phyloP scores from a whole-genome alignment of 2,113 vertebrate genomes.

The Plecotus auritus region DNA sequence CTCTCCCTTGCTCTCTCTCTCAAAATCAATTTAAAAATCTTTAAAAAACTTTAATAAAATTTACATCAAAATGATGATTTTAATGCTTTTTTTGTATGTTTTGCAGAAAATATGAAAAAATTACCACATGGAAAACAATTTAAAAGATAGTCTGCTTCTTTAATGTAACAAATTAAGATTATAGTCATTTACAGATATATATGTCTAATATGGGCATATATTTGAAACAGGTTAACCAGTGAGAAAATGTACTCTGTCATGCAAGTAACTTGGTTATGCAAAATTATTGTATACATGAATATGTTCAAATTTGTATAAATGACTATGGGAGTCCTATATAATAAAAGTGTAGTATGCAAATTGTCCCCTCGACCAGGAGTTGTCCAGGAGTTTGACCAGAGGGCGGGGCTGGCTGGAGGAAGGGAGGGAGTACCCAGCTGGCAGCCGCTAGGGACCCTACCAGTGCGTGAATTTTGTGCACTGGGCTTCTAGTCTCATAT shows the following conservation, averaged over 20 bases:
- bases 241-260: neutral
- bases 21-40: neutral
- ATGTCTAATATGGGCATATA: neutral
- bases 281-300: neutral
- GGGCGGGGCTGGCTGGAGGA: no score
- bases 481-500: neutral
- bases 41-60: neutral
- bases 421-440: no score
- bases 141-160: neutral
- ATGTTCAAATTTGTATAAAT: neutral
- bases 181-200: neutral
- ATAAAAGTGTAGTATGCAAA: no score
- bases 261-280: neutral
- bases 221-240: neutral
- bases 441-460: no score
- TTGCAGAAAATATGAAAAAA: neutral
- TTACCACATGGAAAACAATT: neutral
- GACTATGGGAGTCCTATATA: neutral
- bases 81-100: neutral
- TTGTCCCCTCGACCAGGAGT: no score
- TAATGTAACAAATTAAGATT: neutral
- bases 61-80: constrained; percentile 15
- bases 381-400: no score
- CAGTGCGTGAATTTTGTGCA: no score
- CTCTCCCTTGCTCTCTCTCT: neutral